phyloP scores from a whole-genome alignment of 2,888 invertebrate species.

The Odontocolon sp. region DNA sequence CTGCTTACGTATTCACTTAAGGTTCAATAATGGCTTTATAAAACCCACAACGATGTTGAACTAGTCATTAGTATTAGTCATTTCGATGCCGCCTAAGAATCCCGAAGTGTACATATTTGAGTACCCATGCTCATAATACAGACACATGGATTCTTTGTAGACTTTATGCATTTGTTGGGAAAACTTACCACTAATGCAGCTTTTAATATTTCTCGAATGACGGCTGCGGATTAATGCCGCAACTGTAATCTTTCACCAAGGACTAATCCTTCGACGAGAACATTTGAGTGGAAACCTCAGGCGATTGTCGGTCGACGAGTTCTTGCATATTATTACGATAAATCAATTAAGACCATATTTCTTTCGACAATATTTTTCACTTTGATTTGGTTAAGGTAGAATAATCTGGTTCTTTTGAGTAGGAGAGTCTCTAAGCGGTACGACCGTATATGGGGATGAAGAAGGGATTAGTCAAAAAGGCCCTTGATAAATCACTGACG shows the following conservation, averaged over 20 bases:
- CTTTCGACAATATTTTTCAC: conserved; percentile 28
- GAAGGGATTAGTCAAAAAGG: conserved; percentile 73
- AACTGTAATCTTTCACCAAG: not conserved
- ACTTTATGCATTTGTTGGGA: conserved; percentile 34
- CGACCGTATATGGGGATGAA: conserved; percentile 50
- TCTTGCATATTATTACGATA: conserved; percentile 62
- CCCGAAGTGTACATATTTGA: not conserved
- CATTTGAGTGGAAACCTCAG: not conserved
- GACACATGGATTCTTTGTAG: not conserved
- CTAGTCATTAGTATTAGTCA: conserved; percentile 74
- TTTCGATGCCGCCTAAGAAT: conserved; percentile 47
- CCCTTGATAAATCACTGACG: conserved; percentile 73
- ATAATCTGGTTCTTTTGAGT: conserved; percentile 45
- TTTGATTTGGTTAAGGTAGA: conserved; percentile 43
- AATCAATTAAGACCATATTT: conserved; percentile 53
- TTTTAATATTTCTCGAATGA: conserved; percentile 5
- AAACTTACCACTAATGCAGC: not conserved
- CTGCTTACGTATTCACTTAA: conserved; percentile 74
- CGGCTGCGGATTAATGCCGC: not conserved
- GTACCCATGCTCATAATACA: too few species aligned
- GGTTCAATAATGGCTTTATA: conserved; percentile 75
- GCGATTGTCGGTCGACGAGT: conserved; percentile 17
- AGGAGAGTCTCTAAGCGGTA: conserved; percentile 57
- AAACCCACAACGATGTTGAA: conserved; percentile 67
- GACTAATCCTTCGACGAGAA: not conserved